phyloP scores from a whole-genome alignment of 2,113 vertebrate genomes.

The Rhadina sibilatrix region DNA sequence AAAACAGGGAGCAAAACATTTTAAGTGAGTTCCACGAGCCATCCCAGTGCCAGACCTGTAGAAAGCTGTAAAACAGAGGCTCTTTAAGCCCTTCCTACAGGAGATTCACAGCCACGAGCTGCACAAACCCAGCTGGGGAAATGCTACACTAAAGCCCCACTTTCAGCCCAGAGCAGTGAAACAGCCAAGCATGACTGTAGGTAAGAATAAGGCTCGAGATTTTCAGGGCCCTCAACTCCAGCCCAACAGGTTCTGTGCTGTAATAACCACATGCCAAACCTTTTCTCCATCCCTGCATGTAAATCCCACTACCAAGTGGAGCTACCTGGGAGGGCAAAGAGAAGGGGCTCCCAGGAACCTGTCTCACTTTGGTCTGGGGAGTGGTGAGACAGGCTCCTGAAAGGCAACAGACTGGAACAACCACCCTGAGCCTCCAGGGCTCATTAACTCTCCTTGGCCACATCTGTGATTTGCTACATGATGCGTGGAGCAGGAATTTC shows the following conservation, averaged over 20 bases:
- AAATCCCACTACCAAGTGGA: not conserved
- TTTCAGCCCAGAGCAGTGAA: accelerated
- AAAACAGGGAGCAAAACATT: not conserved
- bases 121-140: not conserved
- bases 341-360: not conserved
- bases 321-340: not conserved
- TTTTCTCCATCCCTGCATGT: not conserved
- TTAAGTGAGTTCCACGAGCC: accelerated
- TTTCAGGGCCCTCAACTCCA: not conserved
- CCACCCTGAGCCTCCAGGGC: not conserved
- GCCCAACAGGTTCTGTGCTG: accelerated
- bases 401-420: not conserved
- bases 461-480: slow-evolving; percentile 32
- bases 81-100: not conserved
- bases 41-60: not conserved
- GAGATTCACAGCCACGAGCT: not conserved
- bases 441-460: slow-evolving; percentile 10
- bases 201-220: not conserved
- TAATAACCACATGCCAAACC: not conserved
- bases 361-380: accelerated
- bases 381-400: accelerated
- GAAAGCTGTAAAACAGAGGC: not conserved
- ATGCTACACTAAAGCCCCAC: accelerated
- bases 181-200: accelerated
- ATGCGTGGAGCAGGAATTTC: slow-evolving; percentile 57